These are phyloP conservation scores for Cyclargus thomasi DNA, from an alignment of 1,140 invertebrate genomes.

Conservation along the genomic window DNA sequence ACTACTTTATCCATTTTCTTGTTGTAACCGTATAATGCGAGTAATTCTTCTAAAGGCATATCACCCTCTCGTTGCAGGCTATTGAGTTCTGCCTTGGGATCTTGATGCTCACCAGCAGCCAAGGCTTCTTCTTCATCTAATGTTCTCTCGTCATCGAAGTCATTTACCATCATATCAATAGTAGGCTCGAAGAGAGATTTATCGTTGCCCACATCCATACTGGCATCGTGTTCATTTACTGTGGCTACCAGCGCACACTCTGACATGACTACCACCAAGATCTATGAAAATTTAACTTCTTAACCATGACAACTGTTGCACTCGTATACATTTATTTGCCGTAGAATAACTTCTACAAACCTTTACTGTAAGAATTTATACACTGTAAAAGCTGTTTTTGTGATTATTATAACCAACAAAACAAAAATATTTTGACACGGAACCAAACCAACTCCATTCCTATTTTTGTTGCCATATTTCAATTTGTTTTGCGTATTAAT, in stretches of 20 bases:
- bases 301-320: conserved; percentile 48
- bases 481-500: conserved; percentile 1
- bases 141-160: conserved; percentile 97
- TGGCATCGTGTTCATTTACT: conserved; percentile 74
- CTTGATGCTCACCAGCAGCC: conserved; percentile 86
- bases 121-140: conserved; percentile 97
- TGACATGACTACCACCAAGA: conserved; percentile 66
- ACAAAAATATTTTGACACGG: conserved; percentile 73
- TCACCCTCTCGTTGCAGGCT: conserved; percentile 92
- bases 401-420: conserved; percentile 48
- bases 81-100: conserved; percentile 90
- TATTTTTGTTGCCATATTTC: conserved; percentile 17
- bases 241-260: conserved; percentile 70
- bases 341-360: conserved; percentile 1
- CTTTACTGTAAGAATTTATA: conserved; percentile 10
- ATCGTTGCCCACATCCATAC: conserved; percentile 72
- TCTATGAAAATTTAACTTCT: conserved; percentile 44
- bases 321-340: conserved; percentile 29
- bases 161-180: conserved; percentile 95
- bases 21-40: conserved; percentile 89
- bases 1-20: conserved; percentile 73
- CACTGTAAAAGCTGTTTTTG: conserved; percentile 4
- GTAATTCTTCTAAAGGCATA: conserved; percentile 94
- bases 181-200: conserved; percentile 79
- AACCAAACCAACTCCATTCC: conserved; percentile 36